Evolutionary conservation across 2,797 vertebrate genomes (phyloP).

Genomic region (Harpagifer antarcticus): DNA sequence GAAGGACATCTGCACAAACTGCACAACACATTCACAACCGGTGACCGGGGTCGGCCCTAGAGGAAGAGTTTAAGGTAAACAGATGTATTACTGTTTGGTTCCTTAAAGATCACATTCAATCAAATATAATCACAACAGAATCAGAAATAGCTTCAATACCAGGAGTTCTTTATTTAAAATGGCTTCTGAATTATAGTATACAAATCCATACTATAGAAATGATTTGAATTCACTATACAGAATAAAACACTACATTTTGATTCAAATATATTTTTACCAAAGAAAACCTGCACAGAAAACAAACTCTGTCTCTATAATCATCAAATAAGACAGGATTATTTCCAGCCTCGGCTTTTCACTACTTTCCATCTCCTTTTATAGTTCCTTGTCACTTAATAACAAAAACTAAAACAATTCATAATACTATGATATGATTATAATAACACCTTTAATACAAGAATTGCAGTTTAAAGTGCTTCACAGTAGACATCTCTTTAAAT

Average conservation of each 20-base stretch:
- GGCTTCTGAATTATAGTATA: background rate
- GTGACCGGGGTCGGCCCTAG: constrained; percentile 92
- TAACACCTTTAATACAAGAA: no score
- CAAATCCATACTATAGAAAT: background rate
- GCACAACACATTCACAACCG: constrained; percentile 80
- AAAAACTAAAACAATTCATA: background rate
- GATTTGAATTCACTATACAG: no score
- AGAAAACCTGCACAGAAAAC: background rate
- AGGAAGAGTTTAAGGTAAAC: constrained; percentile 94
- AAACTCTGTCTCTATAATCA: no score
- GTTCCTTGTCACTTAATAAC: background rate
- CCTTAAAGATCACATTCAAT: background rate
- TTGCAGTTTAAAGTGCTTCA: no score
- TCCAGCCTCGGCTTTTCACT: background rate
- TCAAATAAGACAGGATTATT: no score
- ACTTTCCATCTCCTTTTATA: background rate
- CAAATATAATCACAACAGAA: background rate
- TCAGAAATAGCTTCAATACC: background rate
- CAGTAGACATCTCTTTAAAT: no score
- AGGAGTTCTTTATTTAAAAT: background rate
- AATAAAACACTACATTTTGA: no score
- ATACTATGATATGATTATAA: background rate
- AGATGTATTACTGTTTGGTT: background rate
- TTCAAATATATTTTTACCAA: background rate
- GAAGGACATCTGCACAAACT: constrained; percentile 94